Conservation (phyloP, 2,797 vertebrate genomes). For the Pseudomugil gertrudae region DNA sequence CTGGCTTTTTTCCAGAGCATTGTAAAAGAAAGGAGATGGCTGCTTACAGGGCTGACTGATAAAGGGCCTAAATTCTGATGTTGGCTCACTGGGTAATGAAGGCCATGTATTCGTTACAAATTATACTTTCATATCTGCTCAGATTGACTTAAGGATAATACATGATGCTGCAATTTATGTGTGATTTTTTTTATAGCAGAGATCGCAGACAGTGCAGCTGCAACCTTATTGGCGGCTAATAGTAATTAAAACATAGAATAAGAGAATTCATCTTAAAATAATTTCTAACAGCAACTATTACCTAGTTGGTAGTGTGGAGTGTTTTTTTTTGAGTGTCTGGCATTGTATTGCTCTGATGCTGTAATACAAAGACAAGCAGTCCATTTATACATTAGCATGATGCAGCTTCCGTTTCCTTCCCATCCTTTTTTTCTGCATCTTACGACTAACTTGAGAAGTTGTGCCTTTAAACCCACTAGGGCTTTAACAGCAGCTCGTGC, state of each 20-base stretch:
- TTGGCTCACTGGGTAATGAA: constrained; percentile 25
- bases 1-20: constrained; percentile 32
- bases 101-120: constrained; percentile 7
- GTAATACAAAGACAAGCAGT: constrained; percentile 44
- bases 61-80: constrained; percentile 47
- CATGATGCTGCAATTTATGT: constrained; percentile 8
- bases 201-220: neutral
- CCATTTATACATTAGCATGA: constrained; percentile 58
- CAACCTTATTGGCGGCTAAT: neutral
- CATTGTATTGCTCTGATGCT: constrained; percentile 48
- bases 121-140: neutral
- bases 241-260: neutral
- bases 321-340: constrained; percentile 15
- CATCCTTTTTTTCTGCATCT: constrained; percentile 40
- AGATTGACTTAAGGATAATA: constrained; percentile 5
- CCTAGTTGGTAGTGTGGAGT: constrained; percentile 15
- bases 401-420: constrained; percentile 28
- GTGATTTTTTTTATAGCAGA: neutral
- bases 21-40: constrained; percentile 43
- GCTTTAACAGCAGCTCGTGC: constrained; percentile 46
- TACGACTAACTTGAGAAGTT: constrained; percentile 39
- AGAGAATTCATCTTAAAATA: neutral
- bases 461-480: constrained; percentile 46
- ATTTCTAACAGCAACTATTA: neutral
- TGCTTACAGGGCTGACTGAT: constrained; percentile 34